Base-by-base conservation (phyloP, 2,888 invertebrate genomes). In the Eristalis pertinax region DNA sequence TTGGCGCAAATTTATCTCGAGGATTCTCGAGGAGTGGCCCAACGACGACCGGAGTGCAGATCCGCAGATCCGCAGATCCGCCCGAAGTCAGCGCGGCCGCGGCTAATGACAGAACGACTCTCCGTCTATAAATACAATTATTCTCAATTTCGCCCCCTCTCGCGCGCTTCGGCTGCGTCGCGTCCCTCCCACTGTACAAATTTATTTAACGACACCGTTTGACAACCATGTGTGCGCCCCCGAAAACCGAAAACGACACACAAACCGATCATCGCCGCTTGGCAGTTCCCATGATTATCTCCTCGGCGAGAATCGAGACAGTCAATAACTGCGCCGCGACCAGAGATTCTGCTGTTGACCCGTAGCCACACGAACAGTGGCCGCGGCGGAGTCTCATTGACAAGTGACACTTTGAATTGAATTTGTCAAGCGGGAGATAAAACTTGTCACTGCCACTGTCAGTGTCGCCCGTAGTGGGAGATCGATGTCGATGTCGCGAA, bases 171-270 rank as follows among this genome's bases (percentile, higher is more conserved):
- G 19, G 50, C 5, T 7, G 2, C 50, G 50, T 50, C 50, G 50
- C 19, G 15, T 5, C 10, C 10, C 68, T 56, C n/a, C n/a, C 43
- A 50, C 19, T 50, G 75, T 56, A 81, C 85, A 82, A 82, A 82
- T 82, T 86, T 78, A 78, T 82, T 86, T 86, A 75, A 86, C 78
- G 85, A 70, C 85, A 86, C 78, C 82, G 77, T 60, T 86, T 85
- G 69, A 74, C 77, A 86, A 64, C 63, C 50, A 85, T 72, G 38
- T 72, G 38, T 79, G 80, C 72, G 79, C 78, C 73, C 62, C 74
- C 82, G 77, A 83, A 75, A 86, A 58, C 58, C 41, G 35, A 69
- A 62, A 41, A 68, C 50, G 7, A 60, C 11, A 73, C 43, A 78
- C 78, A 79, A 79, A 84, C 70, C 15, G 70, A 84, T 75, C 65